A percentile compares a stretch with the other conserved stretches of the same genome.
These are phyloP conservation scores for Drosophila mettleri DNA, from an alignment of 2,888 invertebrate species.

Conservation along the genomic window DNA sequence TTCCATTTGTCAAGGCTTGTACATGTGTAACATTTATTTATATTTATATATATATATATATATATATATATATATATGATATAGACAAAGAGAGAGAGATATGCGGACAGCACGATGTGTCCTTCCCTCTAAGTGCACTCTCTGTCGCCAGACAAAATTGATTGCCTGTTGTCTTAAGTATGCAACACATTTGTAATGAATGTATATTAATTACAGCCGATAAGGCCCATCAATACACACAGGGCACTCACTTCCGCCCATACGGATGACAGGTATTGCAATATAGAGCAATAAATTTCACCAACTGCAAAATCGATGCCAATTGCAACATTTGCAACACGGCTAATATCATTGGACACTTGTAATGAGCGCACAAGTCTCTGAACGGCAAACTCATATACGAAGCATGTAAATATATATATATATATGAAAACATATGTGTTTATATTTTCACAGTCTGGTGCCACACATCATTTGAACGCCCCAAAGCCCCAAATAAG, in stretches of 20 bases:
- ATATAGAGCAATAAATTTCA: constrained; percentile 64
- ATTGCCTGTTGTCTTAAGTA: constrained; percentile 48
- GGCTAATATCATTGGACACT: constrained; percentile 42
- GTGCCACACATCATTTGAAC: constrained; percentile 8
- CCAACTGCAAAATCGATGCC: constrained; percentile 69
- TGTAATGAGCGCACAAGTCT: constrained; percentile 32
- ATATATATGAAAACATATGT: not conserved
- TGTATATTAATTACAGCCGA: constrained; percentile 68
- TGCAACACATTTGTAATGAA: constrained; percentile 69
- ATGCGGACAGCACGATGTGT: constrained; percentile 10
- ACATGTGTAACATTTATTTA: constrained; percentile 4
- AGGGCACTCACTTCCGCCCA: constrained; percentile 1
- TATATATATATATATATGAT: constrained; percentile 10
- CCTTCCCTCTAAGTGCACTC: constrained; percentile 15
- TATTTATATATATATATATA: constrained; percentile 10
- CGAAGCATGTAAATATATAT: not conserved
- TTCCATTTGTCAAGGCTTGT: constrained; percentile 48
- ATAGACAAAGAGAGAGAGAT: too few relatives aligned
- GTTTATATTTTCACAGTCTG: constrained; percentile 11
- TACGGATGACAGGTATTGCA: constrained; percentile 50
- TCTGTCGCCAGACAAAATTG: constrained; percentile 39
- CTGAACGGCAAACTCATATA: not conserved
- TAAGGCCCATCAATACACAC: constrained; percentile 31
- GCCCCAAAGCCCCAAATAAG: constrained; percentile 60
- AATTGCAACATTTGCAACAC: constrained; percentile 56